Evolutionary conservation across 2,797 vertebrate genomes (phyloP).

Genomic region (Lepidocolaptes lacrymiger): DNA sequence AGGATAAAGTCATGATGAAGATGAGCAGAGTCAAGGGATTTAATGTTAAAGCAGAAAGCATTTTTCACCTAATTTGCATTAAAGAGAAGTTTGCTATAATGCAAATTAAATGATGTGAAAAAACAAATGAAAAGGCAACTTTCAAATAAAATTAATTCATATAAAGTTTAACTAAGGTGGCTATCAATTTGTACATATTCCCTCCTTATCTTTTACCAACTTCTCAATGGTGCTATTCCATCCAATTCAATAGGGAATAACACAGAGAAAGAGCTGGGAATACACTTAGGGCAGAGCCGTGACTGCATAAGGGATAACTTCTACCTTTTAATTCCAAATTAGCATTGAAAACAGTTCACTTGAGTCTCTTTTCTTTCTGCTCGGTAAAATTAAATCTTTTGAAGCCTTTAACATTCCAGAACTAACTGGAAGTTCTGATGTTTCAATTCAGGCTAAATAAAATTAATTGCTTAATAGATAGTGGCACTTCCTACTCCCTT

Average conservation of each 20-base stretch:
- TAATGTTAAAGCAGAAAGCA: constrained; percentile 30
- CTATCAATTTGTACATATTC: background rate
- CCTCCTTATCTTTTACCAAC: background rate
- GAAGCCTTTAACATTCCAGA: background rate
- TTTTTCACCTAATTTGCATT: constrained; percentile 60
- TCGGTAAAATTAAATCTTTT: background rate
- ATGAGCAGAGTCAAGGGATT: constrained; percentile 26
- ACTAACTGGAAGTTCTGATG: background rate
- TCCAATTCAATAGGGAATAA: background rate
- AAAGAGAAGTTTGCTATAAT: constrained; percentile 33
- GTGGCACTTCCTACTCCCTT: background rate
- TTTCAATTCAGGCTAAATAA: background rate
- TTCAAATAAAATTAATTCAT: constrained; percentile 48
- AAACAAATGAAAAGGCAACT: constrained; percentile 46
- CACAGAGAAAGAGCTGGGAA: background rate
- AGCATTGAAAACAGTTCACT: background rate
- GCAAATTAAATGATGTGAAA: constrained; percentile 42
- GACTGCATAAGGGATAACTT: background rate
- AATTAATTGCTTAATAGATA: background rate
- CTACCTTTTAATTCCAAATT: background rate
- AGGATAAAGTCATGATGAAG: constrained; percentile 30
- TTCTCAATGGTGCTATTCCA: background rate
- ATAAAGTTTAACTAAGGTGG: constrained; percentile 26
- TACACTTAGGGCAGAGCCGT: background rate
- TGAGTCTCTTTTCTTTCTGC: background rate